A percentile compares a stretch with the other conserved stretches of the same genome.
These are phyloP conservation scores for Brienomyrus longianalis DNA, from an alignment of 2,113 vertebrate genomes.

Conservation along the genomic window DNA sequence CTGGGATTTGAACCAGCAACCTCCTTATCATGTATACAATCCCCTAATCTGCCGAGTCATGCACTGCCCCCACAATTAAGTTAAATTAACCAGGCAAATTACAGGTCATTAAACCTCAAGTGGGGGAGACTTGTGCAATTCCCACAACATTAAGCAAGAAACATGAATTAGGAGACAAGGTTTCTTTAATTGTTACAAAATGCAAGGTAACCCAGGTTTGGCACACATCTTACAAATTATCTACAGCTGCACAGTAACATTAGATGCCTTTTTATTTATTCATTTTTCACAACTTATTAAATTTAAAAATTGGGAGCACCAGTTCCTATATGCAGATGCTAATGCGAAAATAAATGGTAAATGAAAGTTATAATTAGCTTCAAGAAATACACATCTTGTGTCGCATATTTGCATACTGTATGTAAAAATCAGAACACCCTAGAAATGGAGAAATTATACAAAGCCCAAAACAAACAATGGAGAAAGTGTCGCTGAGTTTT, in stretches of 20 bases:
- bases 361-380: neutral
- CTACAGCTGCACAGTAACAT: neutral
- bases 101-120: neutral
- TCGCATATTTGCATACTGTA: neutral
- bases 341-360: neutral
- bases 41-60: neutral
- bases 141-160: neutral
- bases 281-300: neutral
- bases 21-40: neutral
- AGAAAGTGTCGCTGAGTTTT: neutral
- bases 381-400: neutral
- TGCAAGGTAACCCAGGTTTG: conserved; percentile 13
- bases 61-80: neutral
- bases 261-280: neutral
- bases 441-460: neutral
- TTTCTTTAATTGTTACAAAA: conserved; percentile 24
- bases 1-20: neutral
- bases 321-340: neutral
- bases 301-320: conserved; percentile 1
- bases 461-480: neutral
- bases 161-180: neutral
- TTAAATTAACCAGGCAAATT: neutral
- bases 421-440: neutral
- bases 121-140: neutral
- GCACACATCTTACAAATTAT: conserved; percentile 18